Percentiles rank a stretch among this genome's conserved stretches.
These are phyloP conservation scores for Sesia bembeciformis DNA, from an alignment of 2,888 invertebrate genomes.

Conservation along the genomic window DNA sequence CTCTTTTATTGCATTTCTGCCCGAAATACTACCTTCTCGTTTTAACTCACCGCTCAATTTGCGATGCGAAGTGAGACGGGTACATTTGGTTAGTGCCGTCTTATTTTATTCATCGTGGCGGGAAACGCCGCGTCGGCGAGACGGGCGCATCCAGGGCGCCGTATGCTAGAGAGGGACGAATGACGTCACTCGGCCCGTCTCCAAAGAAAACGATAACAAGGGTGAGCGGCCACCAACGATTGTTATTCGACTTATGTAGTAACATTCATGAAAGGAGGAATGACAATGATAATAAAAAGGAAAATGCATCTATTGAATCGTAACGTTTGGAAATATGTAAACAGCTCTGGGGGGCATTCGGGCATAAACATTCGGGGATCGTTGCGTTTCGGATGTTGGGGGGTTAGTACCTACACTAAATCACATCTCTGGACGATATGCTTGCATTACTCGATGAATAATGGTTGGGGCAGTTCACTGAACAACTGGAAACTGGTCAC, in stretches of 20 bases:
- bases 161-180: constrained; percentile 40
- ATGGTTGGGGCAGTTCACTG: too few species aligned
- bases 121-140: constrained; percentile 30
- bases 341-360: constrained; percentile 9
- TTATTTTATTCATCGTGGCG: constrained; percentile 58
- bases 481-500: too few species aligned
- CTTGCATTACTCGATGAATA: too few species aligned
- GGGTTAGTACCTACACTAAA: too few species aligned
- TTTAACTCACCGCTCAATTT: constrained; percentile 21
- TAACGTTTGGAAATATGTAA: constrained; percentile 34
- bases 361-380: not conserved
- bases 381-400: too few species aligned
- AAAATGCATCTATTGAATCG: constrained; percentile 44
- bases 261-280: constrained; percentile 32
- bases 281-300: constrained; percentile 43
- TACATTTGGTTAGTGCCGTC: constrained; percentile 39
- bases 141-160: constrained; percentile 33
- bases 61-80: constrained; percentile 35
- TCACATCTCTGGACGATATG: too few species aligned
- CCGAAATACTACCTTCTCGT: constrained; percentile 28
- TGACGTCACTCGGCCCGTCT: constrained; percentile 35
- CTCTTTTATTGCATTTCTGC: constrained; percentile 57
- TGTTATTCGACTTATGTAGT: constrained; percentile 54
- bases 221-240: constrained; percentile 49
- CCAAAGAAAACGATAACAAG: constrained; percentile 43